Evolutionary conservation across 1,140 invertebrate genomes (phyloP).

Genomic region (Parapsyche elsis): DNA sequence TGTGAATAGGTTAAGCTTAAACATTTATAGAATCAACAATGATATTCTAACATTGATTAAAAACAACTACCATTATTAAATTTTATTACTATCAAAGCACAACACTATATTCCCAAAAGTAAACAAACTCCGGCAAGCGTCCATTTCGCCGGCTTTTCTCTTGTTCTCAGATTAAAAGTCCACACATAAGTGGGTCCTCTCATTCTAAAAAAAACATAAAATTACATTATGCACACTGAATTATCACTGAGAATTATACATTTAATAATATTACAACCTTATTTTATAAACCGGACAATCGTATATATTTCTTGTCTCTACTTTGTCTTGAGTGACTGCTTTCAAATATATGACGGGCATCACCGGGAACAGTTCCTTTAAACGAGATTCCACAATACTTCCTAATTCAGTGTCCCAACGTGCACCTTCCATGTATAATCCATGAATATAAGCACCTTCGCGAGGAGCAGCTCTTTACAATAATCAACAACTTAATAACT

Average conservation of each 20-base stretch:
- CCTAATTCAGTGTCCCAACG: conserved; percentile 86
- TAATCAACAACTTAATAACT: not conserved
- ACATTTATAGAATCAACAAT: not conserved
- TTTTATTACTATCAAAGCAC: not conserved
- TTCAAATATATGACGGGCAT: conserved; percentile 95
- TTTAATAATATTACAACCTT: conserved; percentile 61
- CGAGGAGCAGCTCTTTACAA: conserved; percentile 80
- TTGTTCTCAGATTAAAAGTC: conserved; percentile 94
- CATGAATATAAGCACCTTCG: conserved; percentile 92
- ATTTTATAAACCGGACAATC: conserved; percentile 96
- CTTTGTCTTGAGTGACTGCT: conserved; percentile 88
- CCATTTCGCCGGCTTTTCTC: conserved; percentile 91
- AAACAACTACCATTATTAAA: not conserved
- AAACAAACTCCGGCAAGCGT: conserved; percentile 92
- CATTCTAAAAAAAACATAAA: conserved; percentile 62
- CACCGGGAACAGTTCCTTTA: conserved; percentile 90
- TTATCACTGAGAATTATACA: not conserved
- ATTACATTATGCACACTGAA: not conserved
- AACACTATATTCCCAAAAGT: conserved; percentile 76
- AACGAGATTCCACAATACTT: conserved; percentile 82
- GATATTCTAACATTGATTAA: not conserved
- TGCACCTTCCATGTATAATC: conserved; percentile 93
- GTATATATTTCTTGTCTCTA: conserved; percentile 88
- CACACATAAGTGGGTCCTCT: conserved; percentile 94
- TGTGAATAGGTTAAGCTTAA: conserved; percentile 2